Percentiles rank a stretch among this genome's conserved stretches.
Conservation (phyloP, 2,113 vertebrate species). For the Sporophila hypoxantha region DNA sequence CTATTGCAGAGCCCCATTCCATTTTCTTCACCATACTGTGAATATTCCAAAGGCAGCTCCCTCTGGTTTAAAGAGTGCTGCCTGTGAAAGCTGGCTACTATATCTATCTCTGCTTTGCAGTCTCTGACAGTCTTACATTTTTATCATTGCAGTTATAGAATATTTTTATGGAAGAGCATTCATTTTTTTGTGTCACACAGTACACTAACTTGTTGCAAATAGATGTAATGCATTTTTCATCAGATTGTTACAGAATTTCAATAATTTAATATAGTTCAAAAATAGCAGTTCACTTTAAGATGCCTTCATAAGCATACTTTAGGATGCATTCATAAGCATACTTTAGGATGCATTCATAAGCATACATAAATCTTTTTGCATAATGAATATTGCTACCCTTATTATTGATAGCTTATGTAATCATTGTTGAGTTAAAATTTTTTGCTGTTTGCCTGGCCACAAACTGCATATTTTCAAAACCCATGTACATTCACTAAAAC, state of each 20-base stretch:
- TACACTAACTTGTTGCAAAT: not conserved
- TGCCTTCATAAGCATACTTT: not conserved
- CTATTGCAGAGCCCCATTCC: not conserved
- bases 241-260: not conserved
- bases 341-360: not conserved
- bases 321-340: not conserved
- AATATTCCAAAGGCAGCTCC: conserved; percentile 7
- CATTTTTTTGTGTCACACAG: not conserved
- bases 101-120: not conserved
- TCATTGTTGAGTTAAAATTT: not conserved
- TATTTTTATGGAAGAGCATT: not conserved
- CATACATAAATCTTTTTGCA: not conserved
- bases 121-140: not conserved
- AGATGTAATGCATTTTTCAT: conserved; percentile 15
- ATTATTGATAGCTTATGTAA: not conserved
- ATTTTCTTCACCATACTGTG: not conserved
- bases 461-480: not conserved
- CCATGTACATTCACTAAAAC: not conserved
- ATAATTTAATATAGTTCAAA: conserved; percentile 7
- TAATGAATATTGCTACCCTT: not conserved
- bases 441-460: not conserved
- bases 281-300: not conserved
- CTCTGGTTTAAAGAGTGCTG: not conserved
- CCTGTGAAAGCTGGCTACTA: not conserved
- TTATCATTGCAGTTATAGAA: not conserved